These are phyloP conservation scores for Resseliella maxima DNA, from an alignment of 2,888 invertebrate species.

Conservation along the genomic window DNA sequence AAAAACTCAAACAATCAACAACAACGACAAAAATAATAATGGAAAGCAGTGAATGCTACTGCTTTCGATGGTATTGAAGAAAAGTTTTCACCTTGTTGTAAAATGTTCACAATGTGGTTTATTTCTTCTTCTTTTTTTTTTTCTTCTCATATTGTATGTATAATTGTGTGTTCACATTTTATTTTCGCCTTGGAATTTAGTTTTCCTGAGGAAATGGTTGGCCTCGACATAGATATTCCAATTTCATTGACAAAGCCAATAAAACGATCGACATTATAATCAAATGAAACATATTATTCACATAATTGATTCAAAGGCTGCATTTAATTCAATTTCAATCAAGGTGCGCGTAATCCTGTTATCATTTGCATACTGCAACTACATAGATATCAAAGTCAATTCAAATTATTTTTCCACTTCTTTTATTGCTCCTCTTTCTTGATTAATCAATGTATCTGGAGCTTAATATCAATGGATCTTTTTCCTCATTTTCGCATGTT, in stretches of 20 bases:
- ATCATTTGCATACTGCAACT: conserved; percentile 5
- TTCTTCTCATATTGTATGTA: too few species aligned
- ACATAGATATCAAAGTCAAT: not conserved
- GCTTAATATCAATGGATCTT: not conserved
- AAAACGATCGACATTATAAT: not conserved
- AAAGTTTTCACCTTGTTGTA: not conserved
- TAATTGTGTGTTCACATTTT: too few species aligned
- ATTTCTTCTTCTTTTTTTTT: too few species aligned
- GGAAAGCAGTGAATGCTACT: not conserved
- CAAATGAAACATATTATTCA: conserved; percentile 46
- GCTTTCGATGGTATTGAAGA: not conserved
- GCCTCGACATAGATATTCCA: not conserved
- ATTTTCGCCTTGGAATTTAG: too few species aligned
- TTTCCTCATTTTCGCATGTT: too few species aligned
- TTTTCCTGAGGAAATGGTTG: too few species aligned
- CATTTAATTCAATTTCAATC: conserved; percentile 17
- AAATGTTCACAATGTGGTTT: not conserved
- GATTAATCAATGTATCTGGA: conserved; percentile 2
- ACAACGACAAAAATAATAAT: too few species aligned
- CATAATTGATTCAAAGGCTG: conserved; percentile 33
- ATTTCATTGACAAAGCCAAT: not conserved
- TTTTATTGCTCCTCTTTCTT: not conserved
- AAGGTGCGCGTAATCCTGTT: not conserved
- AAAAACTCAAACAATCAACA: not conserved
- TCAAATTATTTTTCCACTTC: not conserved